Conservation (phyloP, 1,140 invertebrate genomes). For the Drosophila watanabei region DNA sequence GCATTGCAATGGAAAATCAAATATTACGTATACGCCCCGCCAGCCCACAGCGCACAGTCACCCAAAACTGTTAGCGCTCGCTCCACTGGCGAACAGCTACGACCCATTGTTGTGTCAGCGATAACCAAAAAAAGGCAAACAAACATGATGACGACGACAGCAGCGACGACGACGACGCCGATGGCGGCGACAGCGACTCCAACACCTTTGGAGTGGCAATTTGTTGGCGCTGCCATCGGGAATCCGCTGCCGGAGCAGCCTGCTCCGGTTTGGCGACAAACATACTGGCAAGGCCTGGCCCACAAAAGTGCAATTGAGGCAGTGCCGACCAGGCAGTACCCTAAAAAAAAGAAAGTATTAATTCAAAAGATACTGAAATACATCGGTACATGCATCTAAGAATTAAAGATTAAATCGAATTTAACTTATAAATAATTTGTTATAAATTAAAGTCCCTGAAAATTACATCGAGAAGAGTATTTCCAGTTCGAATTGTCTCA, state of each 20-base stretch:
- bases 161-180: slow-evolving; percentile 15
- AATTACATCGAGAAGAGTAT: slow-evolving; percentile 6
- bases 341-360: background rate
- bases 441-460: too few relatives aligned
- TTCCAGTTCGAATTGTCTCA: background rate
- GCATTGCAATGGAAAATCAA: slow-evolving; percentile 75
- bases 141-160: slow-evolving; percentile 47
- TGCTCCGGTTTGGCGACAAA: slow-evolving; percentile 74
- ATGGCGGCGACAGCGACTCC: slow-evolving; percentile 64
- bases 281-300: slow-evolving; percentile 50
- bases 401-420: background rate
- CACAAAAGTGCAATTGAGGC: slow-evolving; percentile 15
- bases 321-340: slow-evolving; percentile 15
- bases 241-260: slow-evolving; percentile 24
- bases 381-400: too few relatives aligned
- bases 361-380: too few relatives aligned
- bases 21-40: slow-evolving; percentile 76
- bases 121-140: slow-evolving; percentile 68
- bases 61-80: background rate
- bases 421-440: background rate
- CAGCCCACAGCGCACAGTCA: slow-evolving; percentile 9
- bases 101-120: slow-evolving; percentile 80
- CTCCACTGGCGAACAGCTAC: slow-evolving; percentile 37
- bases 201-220: slow-evolving; percentile 84
- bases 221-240: slow-evolving; percentile 68